Conservation (phyloP, 2,888 invertebrate genomes). For the Agrotis clavis region DNA sequence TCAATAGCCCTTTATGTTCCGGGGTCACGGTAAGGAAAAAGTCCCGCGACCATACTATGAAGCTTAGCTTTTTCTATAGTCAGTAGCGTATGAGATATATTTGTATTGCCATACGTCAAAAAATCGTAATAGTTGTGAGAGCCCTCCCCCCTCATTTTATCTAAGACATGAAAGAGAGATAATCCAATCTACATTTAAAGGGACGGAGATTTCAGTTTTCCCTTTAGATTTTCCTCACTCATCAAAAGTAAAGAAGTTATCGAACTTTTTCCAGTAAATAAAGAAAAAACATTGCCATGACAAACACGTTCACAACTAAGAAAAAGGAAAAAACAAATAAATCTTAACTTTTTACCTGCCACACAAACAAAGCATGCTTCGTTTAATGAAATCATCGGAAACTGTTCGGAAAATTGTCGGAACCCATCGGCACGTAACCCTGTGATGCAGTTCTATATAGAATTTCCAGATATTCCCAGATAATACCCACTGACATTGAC, state of each 20-base stretch:
- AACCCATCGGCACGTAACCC: constrained; percentile 63
- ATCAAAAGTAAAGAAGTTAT: not conserved
- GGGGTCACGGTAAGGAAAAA: too few relatives aligned
- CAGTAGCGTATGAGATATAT: too few relatives aligned
- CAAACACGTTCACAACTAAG: constrained; percentile 40
- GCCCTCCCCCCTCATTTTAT: not conserved
- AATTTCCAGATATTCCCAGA: constrained; percentile 83
- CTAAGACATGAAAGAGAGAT: too few relatives aligned
- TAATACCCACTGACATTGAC: constrained; percentile 87
- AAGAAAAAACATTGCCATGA: constrained; percentile 31
- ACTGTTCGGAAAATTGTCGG: constrained; percentile 52
- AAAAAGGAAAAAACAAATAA: constrained; percentile 52
- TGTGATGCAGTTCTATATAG: constrained; percentile 84
- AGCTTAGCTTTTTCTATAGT: too few relatives aligned
- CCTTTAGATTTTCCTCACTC: not conserved
- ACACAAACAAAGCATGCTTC: constrained; percentile 52
- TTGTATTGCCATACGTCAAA: too few relatives aligned
- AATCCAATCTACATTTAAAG: not conserved
- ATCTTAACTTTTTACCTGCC: constrained; percentile 46
- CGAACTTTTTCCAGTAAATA: not conserved
- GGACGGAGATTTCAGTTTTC: not conserved
- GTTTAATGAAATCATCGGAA: constrained; percentile 62
- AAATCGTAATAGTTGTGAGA: not conserved
- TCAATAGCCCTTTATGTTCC: too few relatives aligned
- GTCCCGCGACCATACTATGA: too few relatives aligned